Evolutionary conservation across 2,113 vertebrate species (phyloP).

Genomic region (Nesospiza acunhae): DNA sequence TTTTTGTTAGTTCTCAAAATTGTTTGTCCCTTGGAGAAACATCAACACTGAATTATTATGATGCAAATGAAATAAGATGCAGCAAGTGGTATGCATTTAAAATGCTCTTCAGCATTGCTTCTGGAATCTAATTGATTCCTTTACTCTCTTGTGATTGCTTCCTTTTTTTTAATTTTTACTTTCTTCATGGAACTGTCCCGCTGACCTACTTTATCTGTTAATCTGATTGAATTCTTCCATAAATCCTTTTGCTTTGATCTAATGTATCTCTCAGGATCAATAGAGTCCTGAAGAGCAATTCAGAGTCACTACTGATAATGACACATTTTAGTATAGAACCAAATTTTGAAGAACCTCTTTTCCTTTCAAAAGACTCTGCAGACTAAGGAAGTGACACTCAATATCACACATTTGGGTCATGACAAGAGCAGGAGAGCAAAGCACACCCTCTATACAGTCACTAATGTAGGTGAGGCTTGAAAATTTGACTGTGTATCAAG

Average conservation of each 20-base stretch:
- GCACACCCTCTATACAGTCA: neutral
- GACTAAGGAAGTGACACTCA: neutral
- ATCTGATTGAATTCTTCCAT: neutral
- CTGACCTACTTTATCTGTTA: neutral
- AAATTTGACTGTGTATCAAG: neutral
- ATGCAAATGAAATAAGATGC: neutral
- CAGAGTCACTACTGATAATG: neutral
- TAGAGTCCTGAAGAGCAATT: neutral
- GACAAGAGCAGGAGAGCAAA: neutral
- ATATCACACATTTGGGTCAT: fast-evolving
- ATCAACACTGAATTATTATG: neutral
- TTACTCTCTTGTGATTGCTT: neutral
- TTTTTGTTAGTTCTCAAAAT: neutral
- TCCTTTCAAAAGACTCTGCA: neutral
- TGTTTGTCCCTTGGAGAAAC: neutral
- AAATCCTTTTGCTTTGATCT: neutral
- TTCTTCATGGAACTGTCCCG: neutral
- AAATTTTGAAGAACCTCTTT: neutral
- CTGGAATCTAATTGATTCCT: neutral
- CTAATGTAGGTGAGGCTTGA: neutral
- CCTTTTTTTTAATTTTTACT: neutral
- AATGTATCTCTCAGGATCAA: neutral
- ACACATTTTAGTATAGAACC: fast-evolving
- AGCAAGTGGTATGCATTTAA: neutral
- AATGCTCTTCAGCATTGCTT: neutral